Percentiles rank a stretch among this genome's conserved stretches.
phyloP scores from a whole-genome alignment of 1,140 invertebrate species.

The Caenorhabditis briggsae region DNA sequence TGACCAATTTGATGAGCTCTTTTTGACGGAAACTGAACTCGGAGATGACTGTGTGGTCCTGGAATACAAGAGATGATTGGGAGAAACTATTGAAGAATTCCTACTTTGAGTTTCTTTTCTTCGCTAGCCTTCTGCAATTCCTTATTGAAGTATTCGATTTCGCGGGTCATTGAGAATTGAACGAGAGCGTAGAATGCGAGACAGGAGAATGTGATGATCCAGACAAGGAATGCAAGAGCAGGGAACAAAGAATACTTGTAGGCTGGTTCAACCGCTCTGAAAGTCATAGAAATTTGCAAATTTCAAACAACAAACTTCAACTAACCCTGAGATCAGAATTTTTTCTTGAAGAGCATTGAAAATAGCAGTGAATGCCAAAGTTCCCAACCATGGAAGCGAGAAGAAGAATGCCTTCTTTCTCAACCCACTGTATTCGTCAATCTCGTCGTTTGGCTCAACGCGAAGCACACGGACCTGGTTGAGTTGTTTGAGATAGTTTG shows the following conservation, averaged over 20 bases:
- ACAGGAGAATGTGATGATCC: not conserved
- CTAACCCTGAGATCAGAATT: not conserved
- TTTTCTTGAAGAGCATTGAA: constrained; percentile 34
- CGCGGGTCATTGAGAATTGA: constrained; percentile 26
- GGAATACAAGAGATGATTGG: not conserved
- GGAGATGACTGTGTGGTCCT: not conserved
- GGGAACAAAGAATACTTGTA: constrained; percentile 36
- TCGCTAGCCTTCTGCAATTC: constrained; percentile 25
- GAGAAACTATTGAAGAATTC: not conserved
- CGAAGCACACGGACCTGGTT: not conserved
- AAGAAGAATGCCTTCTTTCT: constrained; percentile 23
- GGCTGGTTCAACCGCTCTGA: not conserved
- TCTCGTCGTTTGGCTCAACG: not conserved
- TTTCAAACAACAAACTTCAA: not conserved
- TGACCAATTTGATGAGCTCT: constrained; percentile 23
- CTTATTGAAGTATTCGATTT: constrained; percentile 35
- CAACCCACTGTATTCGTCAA: constrained; percentile 24
- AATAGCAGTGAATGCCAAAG: not conserved
- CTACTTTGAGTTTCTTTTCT: constrained; percentile 28
- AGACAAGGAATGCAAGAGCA: constrained; percentile 10
- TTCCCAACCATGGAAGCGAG: not conserved
- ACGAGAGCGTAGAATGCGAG: not conserved
- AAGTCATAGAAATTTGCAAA: not conserved
- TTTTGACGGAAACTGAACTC: constrained; percentile 39
- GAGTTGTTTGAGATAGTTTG: not conserved